These are phyloP conservation scores for Aporrectodea caliginosa DNA, from an alignment of 1,140 invertebrate genomes.

Conservation along the genomic window DNA sequence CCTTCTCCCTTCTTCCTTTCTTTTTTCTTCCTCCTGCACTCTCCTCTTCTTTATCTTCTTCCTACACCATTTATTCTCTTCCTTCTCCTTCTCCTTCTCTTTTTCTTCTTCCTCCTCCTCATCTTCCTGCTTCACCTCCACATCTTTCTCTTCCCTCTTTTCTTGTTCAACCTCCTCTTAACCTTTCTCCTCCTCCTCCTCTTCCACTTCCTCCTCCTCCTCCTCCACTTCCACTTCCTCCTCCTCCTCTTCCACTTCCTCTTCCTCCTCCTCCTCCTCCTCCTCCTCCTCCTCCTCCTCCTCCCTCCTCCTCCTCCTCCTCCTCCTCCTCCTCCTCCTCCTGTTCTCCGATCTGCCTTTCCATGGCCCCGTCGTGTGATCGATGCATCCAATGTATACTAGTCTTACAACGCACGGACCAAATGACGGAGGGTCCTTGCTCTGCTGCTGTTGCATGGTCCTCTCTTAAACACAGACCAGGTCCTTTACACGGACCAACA, in stretches of 20 bases:
- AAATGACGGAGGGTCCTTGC: neutral
- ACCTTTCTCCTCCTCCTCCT: neutral
- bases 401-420: neutral
- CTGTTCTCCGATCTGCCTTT: neutral
- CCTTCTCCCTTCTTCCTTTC: conserved; percentile 18
- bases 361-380: neutral
- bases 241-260: neutral
- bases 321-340: neutral
- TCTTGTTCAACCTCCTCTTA: neutral
- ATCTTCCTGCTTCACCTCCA: neutral
- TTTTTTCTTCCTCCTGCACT: neutral
- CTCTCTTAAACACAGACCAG: too few species aligned
- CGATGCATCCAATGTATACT: neutral
- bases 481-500: too few species aligned
- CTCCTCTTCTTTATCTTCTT: neutral
- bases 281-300: conserved; percentile 1
- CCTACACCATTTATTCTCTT: neutral
- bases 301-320: neutral
- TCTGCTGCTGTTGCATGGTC: too few species aligned
- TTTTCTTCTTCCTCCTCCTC: neutral
- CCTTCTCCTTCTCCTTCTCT: neutral
- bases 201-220: neutral
- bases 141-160: neutral
- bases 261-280: neutral
- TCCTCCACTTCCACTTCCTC: neutral